Evolutionary conservation across 2,888 invertebrate genomes (phyloP), one percentile per base, ranked within the genome.

Genomic region (Biston betularia): DNA sequence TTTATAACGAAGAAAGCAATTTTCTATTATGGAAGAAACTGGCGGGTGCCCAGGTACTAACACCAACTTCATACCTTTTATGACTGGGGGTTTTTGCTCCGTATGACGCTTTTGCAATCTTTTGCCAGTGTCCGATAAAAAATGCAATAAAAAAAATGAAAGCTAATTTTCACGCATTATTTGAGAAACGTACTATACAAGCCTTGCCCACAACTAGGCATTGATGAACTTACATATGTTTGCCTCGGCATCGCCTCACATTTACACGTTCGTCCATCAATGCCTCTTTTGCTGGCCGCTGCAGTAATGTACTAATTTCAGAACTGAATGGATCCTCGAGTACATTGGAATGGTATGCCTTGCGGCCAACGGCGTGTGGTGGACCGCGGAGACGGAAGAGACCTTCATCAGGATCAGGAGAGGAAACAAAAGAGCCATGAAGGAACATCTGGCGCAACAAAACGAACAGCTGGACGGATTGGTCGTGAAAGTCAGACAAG

Each of bases 331-430:
- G 98, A 98, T 98, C 94, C 81, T 98, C 82, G 96, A 97, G 75
- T 98, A 97, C 89, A 97, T 97, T 84, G 98, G 98, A 58, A 97
- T 97, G 97, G 95, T 97, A 52, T 95, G 97, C 72, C 89, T 98
- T 15, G 97, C 96, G 0, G 97, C 97, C 0, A 98, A 98, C 92
- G 97, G 97, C 78, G 96, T 98, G 1, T 98, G 98, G 98, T 98
- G 98, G 98, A 98, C 98, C 0, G 97, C 97, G 8, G 98, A 98
- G 86, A 98, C 98, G 0, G 98, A 98, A 82, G 97, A 98, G 82
- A 97, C 98, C 0, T 98, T 98, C 84, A 79, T 92, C 0, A 84
- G 91, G 8, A 95, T 96, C 52, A 92, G 95, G 8, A 95, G 94
- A 69, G 97, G 98, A 4, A 95, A 96, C 73, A 97, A 98, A 85